These are phyloP conservation scores for Myoxocephalus aenaeus DNA, from an alignment of 2,797 vertebrate species.

Conservation along the genomic window DNA sequence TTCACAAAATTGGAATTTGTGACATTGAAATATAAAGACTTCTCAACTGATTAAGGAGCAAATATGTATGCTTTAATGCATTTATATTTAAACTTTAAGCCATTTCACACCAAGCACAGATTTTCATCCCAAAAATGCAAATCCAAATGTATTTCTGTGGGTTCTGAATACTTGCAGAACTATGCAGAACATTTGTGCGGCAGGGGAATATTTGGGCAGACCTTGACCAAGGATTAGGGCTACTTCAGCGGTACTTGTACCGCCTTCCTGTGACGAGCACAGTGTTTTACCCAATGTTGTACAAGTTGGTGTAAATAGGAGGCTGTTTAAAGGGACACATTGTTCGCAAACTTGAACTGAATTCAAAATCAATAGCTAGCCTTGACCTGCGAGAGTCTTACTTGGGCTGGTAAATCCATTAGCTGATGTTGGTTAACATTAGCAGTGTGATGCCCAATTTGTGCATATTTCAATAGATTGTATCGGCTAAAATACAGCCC, in stretches of 20 bases:
- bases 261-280: no score
- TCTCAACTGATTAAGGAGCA: background rate
- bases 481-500: background rate
- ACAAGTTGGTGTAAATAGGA: background rate
- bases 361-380: background rate
- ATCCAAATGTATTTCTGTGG: background rate
- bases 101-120: background rate
- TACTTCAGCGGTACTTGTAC: background rate
- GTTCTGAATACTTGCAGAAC: background rate
- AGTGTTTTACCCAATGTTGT: no score
- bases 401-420: background rate
- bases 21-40: background rate
- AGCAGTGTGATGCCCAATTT: background rate
- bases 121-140: background rate
- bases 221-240: background rate
- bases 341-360: background rate
- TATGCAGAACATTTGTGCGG: background rate
- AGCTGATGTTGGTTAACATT: background rate
- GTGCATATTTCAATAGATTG: background rate
- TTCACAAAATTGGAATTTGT: slow-evolving; percentile 8
- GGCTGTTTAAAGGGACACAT: slow-evolving; percentile 6
- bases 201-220: background rate
- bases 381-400: background rate
- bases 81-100: slow-evolving; percentile 1
- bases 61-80: background rate